Conservation (phyloP, 53 echinoderm and acorn worm genomes). For the Stichopus horrens region DNA sequence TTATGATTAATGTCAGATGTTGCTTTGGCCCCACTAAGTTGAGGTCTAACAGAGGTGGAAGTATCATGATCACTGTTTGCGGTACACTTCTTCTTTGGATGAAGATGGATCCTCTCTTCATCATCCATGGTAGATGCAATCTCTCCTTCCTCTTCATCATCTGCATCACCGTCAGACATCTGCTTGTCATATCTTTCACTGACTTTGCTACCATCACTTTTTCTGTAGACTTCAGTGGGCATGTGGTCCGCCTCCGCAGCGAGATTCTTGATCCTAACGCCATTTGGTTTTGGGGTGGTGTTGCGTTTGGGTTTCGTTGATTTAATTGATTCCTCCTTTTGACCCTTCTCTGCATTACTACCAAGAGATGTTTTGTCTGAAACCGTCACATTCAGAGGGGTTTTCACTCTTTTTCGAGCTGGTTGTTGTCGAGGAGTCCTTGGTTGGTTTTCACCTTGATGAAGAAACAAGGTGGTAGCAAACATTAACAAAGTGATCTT, state of each 20-base stretch:
- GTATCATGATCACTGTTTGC: too few relatives aligned
- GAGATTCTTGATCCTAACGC: too few relatives aligned
- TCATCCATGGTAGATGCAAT: not conserved
- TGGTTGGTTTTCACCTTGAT: conserved; percentile 7
- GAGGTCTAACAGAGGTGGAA: too few relatives aligned
- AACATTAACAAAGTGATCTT: too few relatives aligned
- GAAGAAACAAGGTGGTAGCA: not conserved
- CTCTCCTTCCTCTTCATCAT: not conserved
- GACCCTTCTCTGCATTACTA: not conserved
- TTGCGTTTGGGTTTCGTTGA: not conserved
- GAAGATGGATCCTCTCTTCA: not conserved
- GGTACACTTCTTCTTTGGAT: not conserved
- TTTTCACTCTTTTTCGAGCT: conserved; percentile 77
- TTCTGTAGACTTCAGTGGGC: not conserved
- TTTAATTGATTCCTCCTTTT: not conserved
- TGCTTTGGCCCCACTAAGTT: not conserved
- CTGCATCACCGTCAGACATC: not conserved
- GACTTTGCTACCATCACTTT: not conserved
- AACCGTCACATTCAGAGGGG: conserved; percentile 76
- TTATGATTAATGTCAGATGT: not conserved
- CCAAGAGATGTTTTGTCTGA: conserved; percentile 57
- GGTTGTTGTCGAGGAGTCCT: conserved; percentile 59
- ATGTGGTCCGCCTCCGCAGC: too few relatives aligned
- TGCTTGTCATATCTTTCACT: not conserved
- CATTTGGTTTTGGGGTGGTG: not conserved